phyloP scores from a whole-genome alignment of 1,140 invertebrate species.

The Cydia fagiglandana region DNA sequence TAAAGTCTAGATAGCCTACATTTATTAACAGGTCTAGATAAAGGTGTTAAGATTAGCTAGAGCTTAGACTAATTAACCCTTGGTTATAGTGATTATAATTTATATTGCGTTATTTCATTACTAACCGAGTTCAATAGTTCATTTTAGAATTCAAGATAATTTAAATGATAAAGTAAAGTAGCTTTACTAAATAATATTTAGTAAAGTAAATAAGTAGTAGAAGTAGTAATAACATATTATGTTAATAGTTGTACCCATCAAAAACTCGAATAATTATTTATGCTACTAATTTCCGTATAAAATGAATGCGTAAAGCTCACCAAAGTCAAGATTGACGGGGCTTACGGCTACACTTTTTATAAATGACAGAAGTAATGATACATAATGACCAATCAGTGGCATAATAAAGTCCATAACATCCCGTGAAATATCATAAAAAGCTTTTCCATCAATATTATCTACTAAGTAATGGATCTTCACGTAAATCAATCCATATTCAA shows the following conservation, averaged over 20 bases:
- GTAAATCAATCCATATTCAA: no score
- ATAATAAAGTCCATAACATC: not conserved
- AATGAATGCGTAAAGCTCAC: not conserved
- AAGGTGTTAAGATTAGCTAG: constrained; percentile 13
- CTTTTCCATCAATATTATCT: no score
- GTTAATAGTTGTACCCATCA: not conserved
- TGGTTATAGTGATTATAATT: not conserved
- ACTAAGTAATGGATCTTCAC: no score
- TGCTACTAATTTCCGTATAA: not conserved
- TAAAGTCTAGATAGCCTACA: not conserved
- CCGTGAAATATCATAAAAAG: no score
- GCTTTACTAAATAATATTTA: no score
- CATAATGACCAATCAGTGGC: not conserved
- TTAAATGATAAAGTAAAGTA: not conserved
- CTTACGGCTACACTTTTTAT: not conserved
- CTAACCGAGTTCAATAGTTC: not conserved
- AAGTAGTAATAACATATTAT: no score
- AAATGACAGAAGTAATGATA: not conserved
- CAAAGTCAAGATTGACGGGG: not conserved
- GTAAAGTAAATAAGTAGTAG: no score
- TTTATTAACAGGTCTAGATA: not conserved
- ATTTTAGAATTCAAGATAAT: not conserved
- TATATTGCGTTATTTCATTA: not conserved
- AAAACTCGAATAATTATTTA: not conserved
- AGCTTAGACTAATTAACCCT: not conserved